Evolutionary conservation across 2,888 invertebrate genomes (phyloP).

Genomic region (Hydroisotoma schaefferi): DNA sequence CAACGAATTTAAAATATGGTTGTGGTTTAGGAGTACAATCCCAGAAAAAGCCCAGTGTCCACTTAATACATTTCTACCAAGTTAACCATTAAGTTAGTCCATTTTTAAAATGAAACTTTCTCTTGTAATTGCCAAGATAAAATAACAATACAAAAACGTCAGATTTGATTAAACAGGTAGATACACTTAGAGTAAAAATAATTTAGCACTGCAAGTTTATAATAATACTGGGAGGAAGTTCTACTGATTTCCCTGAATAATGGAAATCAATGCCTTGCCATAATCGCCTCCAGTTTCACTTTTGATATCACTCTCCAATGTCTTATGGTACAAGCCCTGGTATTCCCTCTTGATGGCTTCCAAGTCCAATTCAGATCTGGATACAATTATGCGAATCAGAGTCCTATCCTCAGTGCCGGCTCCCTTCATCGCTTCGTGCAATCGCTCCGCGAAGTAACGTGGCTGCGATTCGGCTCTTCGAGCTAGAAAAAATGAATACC

Average conservation of each 20-base stretch:
- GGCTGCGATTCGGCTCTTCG: constrained; percentile 25
- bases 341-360: constrained; percentile 44
- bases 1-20: too few species aligned
- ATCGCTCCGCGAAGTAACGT: constrained; percentile 33
- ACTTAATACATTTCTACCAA: too few species aligned
- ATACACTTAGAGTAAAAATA: too few species aligned
- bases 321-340: constrained; percentile 38
- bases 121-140: too few species aligned
- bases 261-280: constrained; percentile 61
- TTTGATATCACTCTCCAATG: constrained; percentile 51
- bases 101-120: too few species aligned
- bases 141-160: too few species aligned
- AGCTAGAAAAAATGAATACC: constrained; percentile 11
- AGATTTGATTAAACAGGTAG: too few species aligned
- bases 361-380: constrained; percentile 44
- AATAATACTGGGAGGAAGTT: background rate
- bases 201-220: too few species aligned
- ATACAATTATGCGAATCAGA: constrained; percentile 46
- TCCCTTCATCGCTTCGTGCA: constrained; percentile 37
- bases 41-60: too few species aligned
- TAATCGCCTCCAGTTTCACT: constrained; percentile 67
- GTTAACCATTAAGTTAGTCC: too few species aligned
- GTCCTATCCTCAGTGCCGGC: constrained; percentile 33
- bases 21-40: too few species aligned
- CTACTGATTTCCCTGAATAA: constrained; percentile 55